phyloP scores from a whole-genome alignment of 2,888 invertebrate genomes.

The Caenorhabditis drosophilae region DNA sequence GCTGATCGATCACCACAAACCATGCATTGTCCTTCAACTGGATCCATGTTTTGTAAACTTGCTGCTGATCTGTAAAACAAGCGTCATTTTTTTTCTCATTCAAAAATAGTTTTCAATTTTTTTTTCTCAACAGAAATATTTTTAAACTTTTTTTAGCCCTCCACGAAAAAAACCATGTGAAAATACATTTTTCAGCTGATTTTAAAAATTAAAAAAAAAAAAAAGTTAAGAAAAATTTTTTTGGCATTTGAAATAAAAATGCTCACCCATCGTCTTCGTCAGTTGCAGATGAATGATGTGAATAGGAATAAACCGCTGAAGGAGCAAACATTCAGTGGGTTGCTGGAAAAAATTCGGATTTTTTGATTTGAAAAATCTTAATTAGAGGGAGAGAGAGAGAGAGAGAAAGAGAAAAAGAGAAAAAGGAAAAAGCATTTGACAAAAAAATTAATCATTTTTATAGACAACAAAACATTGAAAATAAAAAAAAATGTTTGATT shows the following conservation, averaged over 20 bases:
- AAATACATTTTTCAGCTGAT: neutral
- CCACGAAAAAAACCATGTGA: neutral
- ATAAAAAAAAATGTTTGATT: no score
- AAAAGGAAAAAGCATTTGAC: no score
- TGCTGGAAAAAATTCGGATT: slow-evolving; percentile 1
- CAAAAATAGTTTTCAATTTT: no score
- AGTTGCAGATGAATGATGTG: slow-evolving; percentile 24
- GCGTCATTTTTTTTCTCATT: no score
- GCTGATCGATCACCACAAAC: slow-evolving; percentile 65
- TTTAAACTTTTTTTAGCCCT: neutral
- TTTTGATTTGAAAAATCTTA: no score
- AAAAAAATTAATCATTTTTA: no score
- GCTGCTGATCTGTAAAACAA: slow-evolving; percentile 17
- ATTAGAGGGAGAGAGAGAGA: no score
- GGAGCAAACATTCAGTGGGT: slow-evolving; percentile 33
- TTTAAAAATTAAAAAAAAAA: no score
- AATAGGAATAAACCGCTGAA: slow-evolving; percentile 38
- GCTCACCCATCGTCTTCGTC: slow-evolving; percentile 30
- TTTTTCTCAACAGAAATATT: slow-evolving; percentile 1
- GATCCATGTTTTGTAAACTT: slow-evolving; percentile 12
- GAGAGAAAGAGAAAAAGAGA: no score
- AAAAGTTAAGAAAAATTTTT: no score
- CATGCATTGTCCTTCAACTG: slow-evolving; percentile 47
- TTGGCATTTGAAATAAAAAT: no score
- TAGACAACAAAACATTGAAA: no score